Percentiles rank a stretch among this genome's conserved stretches.
phyloP scores from a whole-genome alignment of 1,140 invertebrate genomes.

The Bombus waltoni region DNA sequence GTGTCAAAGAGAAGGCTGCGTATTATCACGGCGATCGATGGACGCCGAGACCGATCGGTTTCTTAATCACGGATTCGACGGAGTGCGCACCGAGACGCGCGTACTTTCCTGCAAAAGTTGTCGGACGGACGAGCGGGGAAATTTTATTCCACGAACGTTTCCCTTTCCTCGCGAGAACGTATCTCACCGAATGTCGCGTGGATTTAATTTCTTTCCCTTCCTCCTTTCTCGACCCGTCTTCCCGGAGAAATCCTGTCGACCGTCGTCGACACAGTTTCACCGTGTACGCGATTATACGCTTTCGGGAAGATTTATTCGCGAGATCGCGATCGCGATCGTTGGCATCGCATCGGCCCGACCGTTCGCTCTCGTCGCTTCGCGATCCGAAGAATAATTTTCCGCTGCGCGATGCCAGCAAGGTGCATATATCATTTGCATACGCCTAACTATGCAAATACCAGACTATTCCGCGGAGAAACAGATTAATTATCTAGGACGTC shows the following conservation, averaged over 20 bases:
- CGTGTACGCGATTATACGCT: slow-evolving; percentile 21
- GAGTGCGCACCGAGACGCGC: too few relatives aligned
- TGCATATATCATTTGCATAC: slow-evolving; percentile 56
- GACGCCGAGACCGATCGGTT: background rate
- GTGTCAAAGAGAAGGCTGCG: too few relatives aligned
- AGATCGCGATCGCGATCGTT: slow-evolving; percentile 45
- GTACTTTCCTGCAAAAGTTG: background rate
- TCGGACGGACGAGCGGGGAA: background rate
- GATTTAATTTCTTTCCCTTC: slow-evolving; percentile 44
- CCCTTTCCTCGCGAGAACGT: slow-evolving; percentile 25
- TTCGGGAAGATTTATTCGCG: slow-evolving; percentile 46
- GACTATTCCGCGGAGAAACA: slow-evolving; percentile 34
- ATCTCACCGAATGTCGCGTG: background rate
- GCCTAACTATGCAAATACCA: slow-evolving; percentile 44
- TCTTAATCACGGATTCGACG: slow-evolving; percentile 18
- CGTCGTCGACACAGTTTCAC: slow-evolving; percentile 8
- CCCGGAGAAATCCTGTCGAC: background rate
- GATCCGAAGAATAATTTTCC: slow-evolving; percentile 59
- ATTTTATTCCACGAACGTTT: slow-evolving; percentile 6
- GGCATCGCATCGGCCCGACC: background rate
- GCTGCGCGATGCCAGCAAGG: background rate
- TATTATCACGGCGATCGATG: too few relatives aligned
- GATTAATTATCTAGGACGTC: slow-evolving; percentile 51
- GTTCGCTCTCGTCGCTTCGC: slow-evolving; percentile 2
- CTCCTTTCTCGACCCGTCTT: background rate